Percentiles rank a stretch among this genome's conserved stretches.
Conservation (phyloP, 2,888 invertebrate species). For the Cataglyphis rosenhaueri region DNA sequence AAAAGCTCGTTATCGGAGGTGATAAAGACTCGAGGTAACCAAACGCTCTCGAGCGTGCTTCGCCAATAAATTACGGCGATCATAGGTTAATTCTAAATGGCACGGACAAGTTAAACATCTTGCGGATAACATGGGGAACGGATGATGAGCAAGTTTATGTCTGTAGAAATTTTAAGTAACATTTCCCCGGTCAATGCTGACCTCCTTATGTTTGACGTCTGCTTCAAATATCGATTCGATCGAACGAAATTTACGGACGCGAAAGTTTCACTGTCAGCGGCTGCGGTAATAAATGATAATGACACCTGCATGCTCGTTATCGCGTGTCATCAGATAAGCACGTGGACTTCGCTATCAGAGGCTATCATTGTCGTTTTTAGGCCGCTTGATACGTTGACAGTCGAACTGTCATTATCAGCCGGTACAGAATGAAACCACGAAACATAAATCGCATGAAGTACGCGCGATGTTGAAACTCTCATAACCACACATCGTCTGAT, state of each 20-base stretch:
- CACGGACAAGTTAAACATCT: not conserved
- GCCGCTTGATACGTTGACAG: not conserved
- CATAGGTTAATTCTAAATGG: not conserved
- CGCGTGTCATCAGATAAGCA: not conserved
- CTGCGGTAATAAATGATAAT: not conserved
- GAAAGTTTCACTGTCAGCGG: not conserved
- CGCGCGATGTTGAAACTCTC: too few species aligned
- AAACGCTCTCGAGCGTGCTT: not conserved
- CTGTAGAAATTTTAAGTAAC: not conserved
- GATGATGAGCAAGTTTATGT: not conserved
- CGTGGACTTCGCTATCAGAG: not conserved
- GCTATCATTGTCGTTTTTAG: not conserved
- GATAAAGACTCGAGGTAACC: conserved; percentile 28
- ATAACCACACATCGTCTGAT: too few species aligned
- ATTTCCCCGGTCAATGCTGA: not conserved
- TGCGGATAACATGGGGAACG: not conserved
- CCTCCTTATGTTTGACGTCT: not conserved
- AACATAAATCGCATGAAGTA: too few species aligned
- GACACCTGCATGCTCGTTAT: not conserved
- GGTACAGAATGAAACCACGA: not conserved
- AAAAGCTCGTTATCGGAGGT: conserved; percentile 33
- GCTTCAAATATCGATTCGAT: not conserved
- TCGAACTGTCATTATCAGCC: conserved; percentile 20
- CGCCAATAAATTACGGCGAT: not conserved
- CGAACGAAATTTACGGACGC: not conserved